phyloP scores from a whole-genome alignment of 2,888 invertebrate genomes.

The Drosophila siamana region DNA sequence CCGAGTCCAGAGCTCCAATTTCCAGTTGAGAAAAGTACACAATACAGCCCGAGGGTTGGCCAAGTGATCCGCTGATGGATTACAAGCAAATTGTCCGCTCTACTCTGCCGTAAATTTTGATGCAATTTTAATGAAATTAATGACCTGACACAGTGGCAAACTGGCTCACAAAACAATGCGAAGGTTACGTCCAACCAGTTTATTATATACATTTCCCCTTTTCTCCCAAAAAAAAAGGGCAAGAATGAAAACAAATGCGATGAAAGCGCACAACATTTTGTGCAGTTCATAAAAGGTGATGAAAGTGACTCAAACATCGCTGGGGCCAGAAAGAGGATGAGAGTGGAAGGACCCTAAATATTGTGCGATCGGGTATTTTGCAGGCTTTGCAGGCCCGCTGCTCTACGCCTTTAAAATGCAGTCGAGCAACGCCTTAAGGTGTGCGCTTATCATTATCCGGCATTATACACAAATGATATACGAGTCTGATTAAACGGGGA shows the following conservation, averaged over 20 bases:
- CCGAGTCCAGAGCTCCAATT: neutral
- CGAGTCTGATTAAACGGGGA: neutral
- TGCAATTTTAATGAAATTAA: constrained; percentile 78
- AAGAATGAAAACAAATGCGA: constrained; percentile 45
- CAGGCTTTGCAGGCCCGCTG: too few species aligned
- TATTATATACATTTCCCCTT: too few species aligned
- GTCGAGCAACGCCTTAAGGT: constrained; percentile 43
- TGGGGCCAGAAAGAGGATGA: too few species aligned
- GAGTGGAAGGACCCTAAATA: constrained; percentile 41
- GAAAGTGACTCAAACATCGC: constrained; percentile 41
- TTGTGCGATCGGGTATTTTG: constrained; percentile 14
- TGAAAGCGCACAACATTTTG: constrained; percentile 49
- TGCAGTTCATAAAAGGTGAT: constrained; percentile 52
- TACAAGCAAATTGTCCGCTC: constrained; percentile 67
- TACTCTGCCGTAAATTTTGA: constrained; percentile 59
- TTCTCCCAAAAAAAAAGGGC: neutral
- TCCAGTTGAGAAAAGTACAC: constrained; percentile 42
- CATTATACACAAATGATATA: constrained; percentile 31
- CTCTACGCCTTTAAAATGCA: constrained; percentile 14
- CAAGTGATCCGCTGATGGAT: constrained; percentile 66
- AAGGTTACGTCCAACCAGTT: constrained; percentile 36
- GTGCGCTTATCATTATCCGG: constrained; percentile 37
- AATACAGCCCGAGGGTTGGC: constrained; percentile 49
- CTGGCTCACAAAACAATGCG: constrained; percentile 26
- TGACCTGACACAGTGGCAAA: constrained; percentile 56